Evolutionary conservation across 2,113 vertebrate species (phyloP).

Genomic region (Panurus biarmicus): DNA sequence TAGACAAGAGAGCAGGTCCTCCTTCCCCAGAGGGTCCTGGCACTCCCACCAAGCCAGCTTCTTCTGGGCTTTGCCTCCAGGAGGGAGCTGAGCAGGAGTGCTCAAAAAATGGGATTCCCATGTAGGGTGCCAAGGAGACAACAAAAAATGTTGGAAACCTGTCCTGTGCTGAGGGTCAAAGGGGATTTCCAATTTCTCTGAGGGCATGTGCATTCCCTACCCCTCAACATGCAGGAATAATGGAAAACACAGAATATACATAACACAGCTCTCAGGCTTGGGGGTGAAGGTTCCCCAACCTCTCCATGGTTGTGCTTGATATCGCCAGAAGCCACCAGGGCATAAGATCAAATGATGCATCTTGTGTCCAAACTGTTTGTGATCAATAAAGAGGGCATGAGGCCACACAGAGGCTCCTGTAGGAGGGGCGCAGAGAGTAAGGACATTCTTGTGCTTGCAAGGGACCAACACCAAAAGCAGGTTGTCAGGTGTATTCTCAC

Average conservation of each 20-base stretch:
- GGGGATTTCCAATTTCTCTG: not conserved
- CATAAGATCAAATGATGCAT: not conserved
- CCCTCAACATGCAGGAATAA: not conserved
- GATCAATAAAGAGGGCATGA: not conserved
- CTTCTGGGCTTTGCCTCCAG: not conserved
- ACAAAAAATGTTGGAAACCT: not conserved
- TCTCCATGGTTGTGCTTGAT: not conserved
- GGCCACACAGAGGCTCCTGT: not conserved
- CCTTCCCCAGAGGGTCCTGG: not conserved
- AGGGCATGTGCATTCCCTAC: accelerated
- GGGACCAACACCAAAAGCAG: not conserved
- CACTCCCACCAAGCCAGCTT: not conserved
- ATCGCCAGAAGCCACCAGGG: not conserved
- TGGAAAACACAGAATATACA: not conserved
- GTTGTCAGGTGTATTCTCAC: not conserved
- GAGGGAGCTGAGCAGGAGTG: not conserved
- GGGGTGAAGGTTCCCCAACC: not conserved
- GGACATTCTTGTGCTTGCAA: not conserved
- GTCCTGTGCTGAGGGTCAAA: not conserved
- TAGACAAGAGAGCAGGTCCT: not conserved
- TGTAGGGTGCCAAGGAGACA: not conserved
- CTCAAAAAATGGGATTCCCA: not conserved
- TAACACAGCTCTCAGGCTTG: not conserved
- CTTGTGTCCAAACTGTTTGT: not conserved
- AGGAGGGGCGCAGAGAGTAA: not conserved